phyloP scores from a whole-genome alignment of 2,113 vertebrate genomes.

The Malurus elegans region DNA sequence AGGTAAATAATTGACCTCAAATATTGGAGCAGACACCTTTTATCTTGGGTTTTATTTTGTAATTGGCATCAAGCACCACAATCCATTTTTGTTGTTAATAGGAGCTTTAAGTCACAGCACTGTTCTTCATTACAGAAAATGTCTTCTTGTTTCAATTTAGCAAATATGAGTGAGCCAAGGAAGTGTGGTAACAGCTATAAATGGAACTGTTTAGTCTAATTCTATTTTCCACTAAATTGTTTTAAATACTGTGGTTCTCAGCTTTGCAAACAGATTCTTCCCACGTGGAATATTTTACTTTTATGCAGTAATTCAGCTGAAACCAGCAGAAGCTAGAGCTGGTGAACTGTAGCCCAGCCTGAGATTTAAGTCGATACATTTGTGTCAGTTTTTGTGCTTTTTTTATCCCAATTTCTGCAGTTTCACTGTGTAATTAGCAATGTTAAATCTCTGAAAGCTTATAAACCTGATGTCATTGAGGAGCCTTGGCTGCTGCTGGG shows the following conservation, averaged over 20 bases:
- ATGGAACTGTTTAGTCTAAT: background rate
- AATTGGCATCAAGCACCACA: background rate
- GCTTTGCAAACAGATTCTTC: background rate
- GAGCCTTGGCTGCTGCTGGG: background rate
- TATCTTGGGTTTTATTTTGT: background rate
- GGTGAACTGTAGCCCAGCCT: background rate
- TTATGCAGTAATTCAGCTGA: background rate
- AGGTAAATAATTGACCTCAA: background rate
- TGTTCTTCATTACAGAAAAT: background rate
- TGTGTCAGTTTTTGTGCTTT: background rate
- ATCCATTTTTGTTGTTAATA: background rate
- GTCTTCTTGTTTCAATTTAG: background rate
- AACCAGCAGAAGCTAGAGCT: background rate
- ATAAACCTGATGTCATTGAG: background rate
- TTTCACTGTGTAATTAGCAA: background rate
- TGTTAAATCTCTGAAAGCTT: background rate
- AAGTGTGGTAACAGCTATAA: background rate
- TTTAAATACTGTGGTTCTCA: background rate
- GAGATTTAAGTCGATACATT: background rate
- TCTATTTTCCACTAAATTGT: background rate
- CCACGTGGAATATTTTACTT: background rate
- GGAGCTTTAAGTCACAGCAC: background rate
- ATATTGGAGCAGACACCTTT: background rate
- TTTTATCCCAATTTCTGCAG: background rate
- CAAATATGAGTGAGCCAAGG: background rate